Evolutionary conservation across 2,113 vertebrate genomes (phyloP).

Genomic region (Etheostoma spectabile): DNA sequence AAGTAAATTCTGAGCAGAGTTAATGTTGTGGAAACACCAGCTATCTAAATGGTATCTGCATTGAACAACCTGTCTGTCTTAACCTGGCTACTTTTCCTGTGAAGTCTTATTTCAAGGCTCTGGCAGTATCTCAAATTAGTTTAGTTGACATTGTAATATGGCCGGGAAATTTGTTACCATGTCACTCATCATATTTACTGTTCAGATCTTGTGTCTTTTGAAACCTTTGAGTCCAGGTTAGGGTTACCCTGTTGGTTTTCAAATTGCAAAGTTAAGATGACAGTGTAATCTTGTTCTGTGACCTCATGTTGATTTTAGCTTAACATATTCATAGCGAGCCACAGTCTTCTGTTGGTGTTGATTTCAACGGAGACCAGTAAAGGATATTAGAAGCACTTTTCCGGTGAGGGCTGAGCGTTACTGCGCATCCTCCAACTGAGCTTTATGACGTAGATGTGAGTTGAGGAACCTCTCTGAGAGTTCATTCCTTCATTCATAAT

Average conservation of each 20-base stretch:
- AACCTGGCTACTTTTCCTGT: conserved; percentile 36
- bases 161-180: conserved; percentile 30
- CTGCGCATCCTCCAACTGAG: no score
- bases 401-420: no score
- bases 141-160: conserved; percentile 34
- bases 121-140: conserved; percentile 48
- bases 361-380: no score
- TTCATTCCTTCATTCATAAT: no score
- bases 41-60: conserved; percentile 60
- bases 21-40: conserved; percentile 54
- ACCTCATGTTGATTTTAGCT: conserved; percentile 12
- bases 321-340: conserved; percentile 24
- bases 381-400: no score
- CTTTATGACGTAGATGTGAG: no score
- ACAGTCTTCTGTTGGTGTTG: not conserved
- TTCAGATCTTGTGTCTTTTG: conserved; percentile 13
- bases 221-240: not conserved
- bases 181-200: conserved; percentile 40
- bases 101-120: conserved; percentile 64
- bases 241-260: conserved; percentile 32
- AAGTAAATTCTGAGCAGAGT: conserved; percentile 10
- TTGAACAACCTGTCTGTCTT: conserved; percentile 22
- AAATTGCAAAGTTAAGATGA: conserved; percentile 10
- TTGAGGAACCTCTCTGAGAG: no score
- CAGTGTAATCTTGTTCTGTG: conserved; percentile 9